These are phyloP conservation scores for Clupea harengus DNA, from an alignment of 2,113 vertebrate genomes.

Conservation along the genomic window DNA sequence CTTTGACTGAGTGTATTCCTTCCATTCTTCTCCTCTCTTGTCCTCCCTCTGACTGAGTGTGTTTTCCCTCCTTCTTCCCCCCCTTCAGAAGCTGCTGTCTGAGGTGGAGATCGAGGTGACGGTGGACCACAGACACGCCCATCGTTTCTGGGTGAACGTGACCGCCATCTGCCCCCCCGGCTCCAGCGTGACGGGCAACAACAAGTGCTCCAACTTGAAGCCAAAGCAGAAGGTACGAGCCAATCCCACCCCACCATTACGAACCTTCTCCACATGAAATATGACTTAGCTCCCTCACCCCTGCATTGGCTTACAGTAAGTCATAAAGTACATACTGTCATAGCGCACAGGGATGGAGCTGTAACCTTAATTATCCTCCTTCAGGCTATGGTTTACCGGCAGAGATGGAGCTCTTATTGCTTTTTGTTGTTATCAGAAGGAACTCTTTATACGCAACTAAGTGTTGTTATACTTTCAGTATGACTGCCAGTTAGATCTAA, in stretches of 20 bases:
- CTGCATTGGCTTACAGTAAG: not conserved
- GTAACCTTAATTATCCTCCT: not conserved
- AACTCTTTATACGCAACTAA: not conserved
- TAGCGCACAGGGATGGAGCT: not conserved
- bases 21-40: not conserved
- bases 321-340: not conserved
- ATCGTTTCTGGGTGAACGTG: slow-evolving; percentile 82
- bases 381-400: not conserved
- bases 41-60: not conserved
- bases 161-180: slow-evolving; percentile 88
- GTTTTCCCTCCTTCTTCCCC: not conserved
- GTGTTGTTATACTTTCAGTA: not conserved
- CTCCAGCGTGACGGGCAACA: slow-evolving; percentile 69
- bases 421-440: not conserved
- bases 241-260: no score
- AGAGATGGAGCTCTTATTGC: not conserved
- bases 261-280: not conserved
- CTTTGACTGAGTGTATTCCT: not conserved
- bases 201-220: slow-evolving; percentile 83
- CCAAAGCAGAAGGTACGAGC: slow-evolving; percentile 80
- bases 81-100: slow-evolving; percentile 81
- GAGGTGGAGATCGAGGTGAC: slow-evolving; percentile 84
- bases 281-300: not conserved
- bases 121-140: slow-evolving; percentile 81
- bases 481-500: not conserved